Evolutionary conservation across 2,888 invertebrate genomes (phyloP).

Genomic region (Priocnemis perturbator): DNA sequence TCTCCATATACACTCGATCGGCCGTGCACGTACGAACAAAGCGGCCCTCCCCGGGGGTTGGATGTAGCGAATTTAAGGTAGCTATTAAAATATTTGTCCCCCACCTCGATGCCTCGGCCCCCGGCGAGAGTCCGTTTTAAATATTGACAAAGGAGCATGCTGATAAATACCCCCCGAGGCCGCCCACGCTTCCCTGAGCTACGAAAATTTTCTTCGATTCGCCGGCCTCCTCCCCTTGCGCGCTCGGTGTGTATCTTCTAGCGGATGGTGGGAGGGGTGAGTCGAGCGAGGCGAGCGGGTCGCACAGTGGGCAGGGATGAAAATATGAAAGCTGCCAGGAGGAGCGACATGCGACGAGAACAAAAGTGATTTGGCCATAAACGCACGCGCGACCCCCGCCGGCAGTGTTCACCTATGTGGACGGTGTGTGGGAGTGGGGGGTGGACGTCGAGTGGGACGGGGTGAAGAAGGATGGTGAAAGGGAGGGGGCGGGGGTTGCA

Average conservation of each 20-base stretch:
- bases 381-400: constrained; percentile 49
- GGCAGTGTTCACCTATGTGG: constrained; percentile 27
- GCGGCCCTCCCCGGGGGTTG: neutral
- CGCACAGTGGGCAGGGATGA: constrained; percentile 16
- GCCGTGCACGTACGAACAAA: neutral
- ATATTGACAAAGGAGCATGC: constrained; percentile 15
- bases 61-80: neutral
- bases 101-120: neutral
- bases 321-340: constrained; percentile 46
- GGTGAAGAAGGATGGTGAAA: constrained; percentile 19
- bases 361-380: constrained; percentile 67
- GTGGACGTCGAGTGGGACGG: neutral
- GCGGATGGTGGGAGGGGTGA: constrained; percentile 2
- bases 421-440: constrained; percentile 23
- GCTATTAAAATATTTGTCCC: constrained; percentile 2
- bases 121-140: constrained; percentile 1
- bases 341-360: constrained; percentile 54
- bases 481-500: constrained; percentile 25
- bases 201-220: constrained; percentile 34
- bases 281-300: neutral
- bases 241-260: neutral
- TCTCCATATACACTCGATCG: too few relatives aligned
- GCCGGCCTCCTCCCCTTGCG: neutral
- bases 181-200: neutral
- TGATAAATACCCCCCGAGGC: neutral